These are phyloP conservation scores for Chymomyza amoena DNA, from an alignment of 2,888 invertebrate species.

Conservation along the genomic window DNA sequence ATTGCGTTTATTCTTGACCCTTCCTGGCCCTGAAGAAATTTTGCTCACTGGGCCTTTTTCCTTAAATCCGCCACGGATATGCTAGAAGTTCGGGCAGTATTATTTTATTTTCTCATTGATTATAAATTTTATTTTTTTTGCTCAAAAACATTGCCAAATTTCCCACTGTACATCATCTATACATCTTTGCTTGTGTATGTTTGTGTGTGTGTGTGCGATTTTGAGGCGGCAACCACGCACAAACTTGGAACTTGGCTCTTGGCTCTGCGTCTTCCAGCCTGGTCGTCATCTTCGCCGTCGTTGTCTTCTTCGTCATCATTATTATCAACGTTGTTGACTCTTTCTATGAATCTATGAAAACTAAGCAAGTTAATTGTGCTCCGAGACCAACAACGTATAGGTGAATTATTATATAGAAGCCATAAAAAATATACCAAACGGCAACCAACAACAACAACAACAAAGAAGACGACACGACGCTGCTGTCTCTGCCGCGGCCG, in stretches of 20 bases:
- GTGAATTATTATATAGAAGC: slow-evolving; percentile 71
- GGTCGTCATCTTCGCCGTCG: slow-evolving; percentile 1
- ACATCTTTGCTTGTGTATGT: slow-evolving; percentile 12
- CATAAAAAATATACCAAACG: slow-evolving; percentile 51
- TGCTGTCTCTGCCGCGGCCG: neutral
- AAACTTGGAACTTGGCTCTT: neutral
- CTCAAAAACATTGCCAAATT: neutral
- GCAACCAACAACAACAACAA: slow-evolving; percentile 22
- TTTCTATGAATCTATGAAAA: slow-evolving; percentile 58
- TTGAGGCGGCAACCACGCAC: slow-evolving; percentile 38
- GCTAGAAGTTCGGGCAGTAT: too few relatives aligned
- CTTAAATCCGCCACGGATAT: too few relatives aligned
- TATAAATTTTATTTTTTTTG: neutral
- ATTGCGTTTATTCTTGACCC: too few relatives aligned
- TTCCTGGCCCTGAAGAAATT: too few relatives aligned
- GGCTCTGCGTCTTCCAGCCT: neutral
- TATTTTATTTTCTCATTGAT: neutral
- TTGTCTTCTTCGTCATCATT: slow-evolving; percentile 32
- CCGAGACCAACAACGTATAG: slow-evolving; percentile 61
- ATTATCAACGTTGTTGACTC: slow-evolving; percentile 21
- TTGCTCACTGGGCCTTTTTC: too few relatives aligned
- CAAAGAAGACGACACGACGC: neutral
- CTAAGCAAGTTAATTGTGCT: slow-evolving; percentile 60
- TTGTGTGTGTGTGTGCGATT: slow-evolving; percentile 18
- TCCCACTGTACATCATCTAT: slow-evolving; percentile 6